Conservation (phyloP, 2,113 vertebrate species). For the Centrocercus urophasianus region DNA sequence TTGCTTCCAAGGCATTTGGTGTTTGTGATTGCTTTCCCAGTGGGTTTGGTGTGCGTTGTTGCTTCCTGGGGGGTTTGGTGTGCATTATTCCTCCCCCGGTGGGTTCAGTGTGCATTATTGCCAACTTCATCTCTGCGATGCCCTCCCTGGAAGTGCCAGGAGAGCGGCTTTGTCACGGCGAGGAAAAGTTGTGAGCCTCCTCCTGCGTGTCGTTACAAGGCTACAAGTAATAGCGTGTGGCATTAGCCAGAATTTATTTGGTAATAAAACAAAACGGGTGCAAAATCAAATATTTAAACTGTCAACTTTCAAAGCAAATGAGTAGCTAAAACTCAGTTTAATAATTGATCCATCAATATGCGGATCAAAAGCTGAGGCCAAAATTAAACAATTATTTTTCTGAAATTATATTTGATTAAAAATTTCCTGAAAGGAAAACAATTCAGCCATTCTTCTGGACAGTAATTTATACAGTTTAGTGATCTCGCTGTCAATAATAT, state of each 20-base stretch:
- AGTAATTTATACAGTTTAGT: slow-evolving; percentile 84
- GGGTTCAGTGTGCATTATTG: background rate
- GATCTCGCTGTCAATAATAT: slow-evolving; percentile 84
- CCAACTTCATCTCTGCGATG: background rate
- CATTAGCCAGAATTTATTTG: slow-evolving; percentile 46
- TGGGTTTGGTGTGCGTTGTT: background rate
- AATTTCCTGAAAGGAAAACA: slow-evolving; percentile 80
- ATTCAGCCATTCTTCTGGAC: slow-evolving; percentile 78
- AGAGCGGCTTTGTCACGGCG: background rate
- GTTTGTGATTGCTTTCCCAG: too few species aligned
- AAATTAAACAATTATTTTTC: slow-evolving; percentile 80
- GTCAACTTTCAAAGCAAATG: slow-evolving; percentile 63
- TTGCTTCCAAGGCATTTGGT: background rate
- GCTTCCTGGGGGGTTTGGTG: background rate
- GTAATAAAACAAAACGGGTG: slow-evolving; percentile 56
- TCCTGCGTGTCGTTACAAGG: background rate
- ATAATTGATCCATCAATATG: slow-evolving; percentile 71
- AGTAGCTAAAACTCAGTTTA: slow-evolving; percentile 45
- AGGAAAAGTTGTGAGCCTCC: background rate
- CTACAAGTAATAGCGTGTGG: slow-evolving; percentile 13
- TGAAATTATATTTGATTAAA: slow-evolving; percentile 81
- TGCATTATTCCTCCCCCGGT: background rate
- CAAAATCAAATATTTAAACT: slow-evolving; percentile 76
- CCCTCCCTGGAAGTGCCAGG: background rate
- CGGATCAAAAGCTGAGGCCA: slow-evolving; percentile 66